Conservation (phyloP, 1,140 invertebrate genomes). For the Drosophila athabasca region DNA sequence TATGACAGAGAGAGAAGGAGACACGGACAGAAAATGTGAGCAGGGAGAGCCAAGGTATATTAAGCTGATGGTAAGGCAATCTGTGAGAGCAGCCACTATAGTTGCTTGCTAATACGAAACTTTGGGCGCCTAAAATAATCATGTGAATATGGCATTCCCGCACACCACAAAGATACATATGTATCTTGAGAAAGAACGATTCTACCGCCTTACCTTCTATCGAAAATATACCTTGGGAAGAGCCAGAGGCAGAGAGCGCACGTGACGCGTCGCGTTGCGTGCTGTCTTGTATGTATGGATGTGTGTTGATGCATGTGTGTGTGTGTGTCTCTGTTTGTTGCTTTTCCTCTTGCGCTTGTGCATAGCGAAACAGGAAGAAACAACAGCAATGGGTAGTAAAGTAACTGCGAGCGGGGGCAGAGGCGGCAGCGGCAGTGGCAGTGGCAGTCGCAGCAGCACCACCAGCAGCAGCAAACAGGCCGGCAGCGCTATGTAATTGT, state of each 20-base stretch:
- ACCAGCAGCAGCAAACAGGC: not conserved
- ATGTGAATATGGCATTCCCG: not conserved
- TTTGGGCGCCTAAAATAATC: too few relatives aligned
- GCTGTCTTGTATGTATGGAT: conserved; percentile 26
- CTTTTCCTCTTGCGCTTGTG: conserved; percentile 45
- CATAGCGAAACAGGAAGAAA: conserved; percentile 50
- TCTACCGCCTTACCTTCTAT: too few relatives aligned
- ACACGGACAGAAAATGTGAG: not conserved
- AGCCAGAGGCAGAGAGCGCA: conserved; percentile 47
- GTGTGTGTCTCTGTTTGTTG: conserved; percentile 33
- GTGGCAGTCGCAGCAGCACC: too few relatives aligned
- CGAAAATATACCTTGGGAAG: not conserved
- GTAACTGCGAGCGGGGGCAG: too few relatives aligned
- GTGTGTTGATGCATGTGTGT: conserved; percentile 10
- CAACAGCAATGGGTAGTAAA: conserved; percentile 25
- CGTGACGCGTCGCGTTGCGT: conserved; percentile 66
- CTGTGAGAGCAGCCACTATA: too few relatives aligned
- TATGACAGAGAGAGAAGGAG: conserved; percentile 30
- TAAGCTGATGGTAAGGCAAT: too few relatives aligned
- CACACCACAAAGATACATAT: conserved; percentile 15
- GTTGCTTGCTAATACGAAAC: too few relatives aligned
- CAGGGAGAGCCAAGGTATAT: not conserved
- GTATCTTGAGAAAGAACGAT: not conserved
- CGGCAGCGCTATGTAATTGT: conserved; percentile 56
- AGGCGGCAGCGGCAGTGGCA: too few relatives aligned